These are phyloP conservation scores for Fopius arisanus DNA, from an alignment of 1,140 invertebrate genomes.

Conservation along the genomic window DNA sequence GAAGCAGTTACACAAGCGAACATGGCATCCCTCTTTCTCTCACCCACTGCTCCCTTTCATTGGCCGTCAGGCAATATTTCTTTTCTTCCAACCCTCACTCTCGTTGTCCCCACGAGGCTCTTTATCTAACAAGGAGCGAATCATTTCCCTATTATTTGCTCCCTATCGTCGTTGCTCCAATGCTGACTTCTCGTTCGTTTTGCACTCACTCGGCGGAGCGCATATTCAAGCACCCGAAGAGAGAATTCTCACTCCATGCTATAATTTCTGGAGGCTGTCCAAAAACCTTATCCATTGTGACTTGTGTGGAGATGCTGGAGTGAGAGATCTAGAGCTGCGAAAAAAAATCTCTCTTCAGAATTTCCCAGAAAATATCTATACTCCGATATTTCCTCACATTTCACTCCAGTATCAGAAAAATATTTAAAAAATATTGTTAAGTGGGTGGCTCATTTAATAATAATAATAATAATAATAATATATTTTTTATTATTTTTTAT, in stretches of 20 bases:
- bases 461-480: too few species aligned
- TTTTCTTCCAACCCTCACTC: constrained; percentile 48
- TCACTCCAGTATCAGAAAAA: too few species aligned
- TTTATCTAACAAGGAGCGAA: constrained; percentile 68
- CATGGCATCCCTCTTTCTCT: not conserved
- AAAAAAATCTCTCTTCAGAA: not conserved
- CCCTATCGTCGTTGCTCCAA: constrained; percentile 58
- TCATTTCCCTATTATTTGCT: constrained; percentile 67
- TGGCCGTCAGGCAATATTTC: constrained; percentile 56
- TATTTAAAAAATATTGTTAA: too few species aligned
- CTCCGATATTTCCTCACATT: too few species aligned
- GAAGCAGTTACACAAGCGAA: not conserved
- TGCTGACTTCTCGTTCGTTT: constrained; percentile 37
- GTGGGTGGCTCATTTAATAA: too few species aligned
- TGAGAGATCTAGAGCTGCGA: not conserved
- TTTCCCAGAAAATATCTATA: too few species aligned
- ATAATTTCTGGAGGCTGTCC: constrained; percentile 63
- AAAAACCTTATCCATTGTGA: constrained; percentile 62
- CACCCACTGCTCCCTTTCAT: constrained; percentile 18
- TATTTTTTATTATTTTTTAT: too few species aligned
- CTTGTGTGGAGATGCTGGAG: not conserved
- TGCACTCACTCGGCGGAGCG: constrained; percentile 21
- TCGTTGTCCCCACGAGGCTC: constrained; percentile 39
- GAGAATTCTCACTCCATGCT: constrained; percentile 35
- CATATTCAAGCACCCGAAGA: constrained; percentile 34